Evolutionary conservation across 2,113 vertebrate genomes (phyloP).

Genomic region (Aleadryas rufinucha): DNA sequence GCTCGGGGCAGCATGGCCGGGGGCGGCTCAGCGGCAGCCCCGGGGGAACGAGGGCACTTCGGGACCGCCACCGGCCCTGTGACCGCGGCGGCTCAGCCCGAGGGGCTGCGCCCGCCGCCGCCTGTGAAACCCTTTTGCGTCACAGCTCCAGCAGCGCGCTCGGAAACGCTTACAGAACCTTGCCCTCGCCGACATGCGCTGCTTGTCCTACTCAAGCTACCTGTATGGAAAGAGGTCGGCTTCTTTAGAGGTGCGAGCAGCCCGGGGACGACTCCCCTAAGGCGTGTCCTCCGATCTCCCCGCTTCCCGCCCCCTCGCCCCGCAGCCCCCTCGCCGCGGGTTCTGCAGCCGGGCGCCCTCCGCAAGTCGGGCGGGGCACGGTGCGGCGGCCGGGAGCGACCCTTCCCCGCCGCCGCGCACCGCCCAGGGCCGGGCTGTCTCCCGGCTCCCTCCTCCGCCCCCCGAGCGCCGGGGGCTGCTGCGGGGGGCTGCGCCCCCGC

Average conservation of each 20-base stretch:
- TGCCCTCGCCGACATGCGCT: background rate
- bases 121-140: background rate
- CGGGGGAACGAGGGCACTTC: background rate
- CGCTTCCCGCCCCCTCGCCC: background rate
- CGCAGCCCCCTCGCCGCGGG: background rate
- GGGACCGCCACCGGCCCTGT: background rate
- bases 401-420: background rate
- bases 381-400: background rate
- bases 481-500: background rate
- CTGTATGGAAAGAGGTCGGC: background rate
- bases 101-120: background rate
- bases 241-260: background rate
- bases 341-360: background rate
- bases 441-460: background rate
- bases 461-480: too few relatives aligned
- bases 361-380: background rate
- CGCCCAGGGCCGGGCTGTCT: too few relatives aligned
- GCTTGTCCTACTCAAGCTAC: background rate
- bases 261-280: background rate
- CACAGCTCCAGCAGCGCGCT: background rate
- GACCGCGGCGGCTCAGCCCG: background rate
- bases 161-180: background rate
- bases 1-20: background rate
- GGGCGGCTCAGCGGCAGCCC: background rate
- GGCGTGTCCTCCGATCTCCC: background rate